A percentile compares a stretch with the other conserved stretches of the same genome.
Evolutionary conservation across 2,797 vertebrate species (phyloP).

Genomic region (Alectoris magna): DNA sequence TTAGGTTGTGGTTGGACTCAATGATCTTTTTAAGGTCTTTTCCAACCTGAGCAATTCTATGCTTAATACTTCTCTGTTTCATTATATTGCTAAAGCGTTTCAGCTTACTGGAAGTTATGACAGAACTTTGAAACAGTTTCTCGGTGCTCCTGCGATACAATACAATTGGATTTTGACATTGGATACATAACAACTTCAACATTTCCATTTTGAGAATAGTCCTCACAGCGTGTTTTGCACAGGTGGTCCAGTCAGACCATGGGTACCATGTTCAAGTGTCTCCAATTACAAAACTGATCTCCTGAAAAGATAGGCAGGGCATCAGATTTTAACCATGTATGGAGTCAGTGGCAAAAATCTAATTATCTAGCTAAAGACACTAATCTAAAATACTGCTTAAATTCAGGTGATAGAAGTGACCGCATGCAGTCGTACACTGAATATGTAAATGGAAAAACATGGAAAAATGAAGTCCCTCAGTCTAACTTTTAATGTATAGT

Average conservation of each 20-base stretch:
- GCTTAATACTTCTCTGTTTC: not conserved
- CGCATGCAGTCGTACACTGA: not conserved
- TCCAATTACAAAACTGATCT: not conserved
- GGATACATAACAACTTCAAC: not conserved
- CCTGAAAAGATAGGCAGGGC: not conserved
- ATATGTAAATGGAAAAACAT: not conserved
- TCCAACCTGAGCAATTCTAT: too few species aligned
- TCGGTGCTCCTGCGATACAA: not conserved
- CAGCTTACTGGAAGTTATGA: not conserved
- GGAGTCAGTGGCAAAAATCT: not conserved
- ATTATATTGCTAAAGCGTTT: not conserved
- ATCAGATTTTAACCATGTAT: not conserved
- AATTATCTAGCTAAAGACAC: not conserved
- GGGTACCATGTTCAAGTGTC: not conserved
- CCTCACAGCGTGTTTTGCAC: not conserved
- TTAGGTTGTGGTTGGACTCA: too few species aligned
- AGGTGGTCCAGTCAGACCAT: not conserved
- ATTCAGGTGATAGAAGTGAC: not conserved
- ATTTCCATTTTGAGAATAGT: not conserved
- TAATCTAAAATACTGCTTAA: not conserved
- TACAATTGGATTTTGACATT: not conserved
- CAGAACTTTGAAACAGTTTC: not conserved
- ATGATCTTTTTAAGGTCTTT: too few species aligned
- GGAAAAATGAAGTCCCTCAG: not conserved
- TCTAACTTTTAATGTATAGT: not conserved